Percentiles rank a stretch among this genome's conserved stretches.
Evolutionary conservation across 2,113 vertebrate genomes (phyloP).

Genomic region (Mesoclemmys tuberculata): DNA sequence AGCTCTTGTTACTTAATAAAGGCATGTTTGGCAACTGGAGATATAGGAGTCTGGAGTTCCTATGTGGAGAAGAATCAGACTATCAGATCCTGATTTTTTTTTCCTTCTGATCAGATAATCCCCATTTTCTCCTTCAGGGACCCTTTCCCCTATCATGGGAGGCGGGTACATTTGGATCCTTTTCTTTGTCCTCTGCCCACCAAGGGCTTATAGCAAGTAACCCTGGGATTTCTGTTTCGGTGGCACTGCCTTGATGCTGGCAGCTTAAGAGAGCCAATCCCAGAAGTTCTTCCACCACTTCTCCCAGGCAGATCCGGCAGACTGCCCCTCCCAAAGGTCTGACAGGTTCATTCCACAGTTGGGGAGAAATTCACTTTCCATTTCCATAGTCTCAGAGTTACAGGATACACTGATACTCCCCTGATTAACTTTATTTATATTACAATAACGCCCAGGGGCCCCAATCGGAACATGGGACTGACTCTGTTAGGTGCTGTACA

Average conservation of each 20-base stretch:
- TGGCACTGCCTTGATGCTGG: background rate
- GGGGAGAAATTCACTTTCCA: background rate
- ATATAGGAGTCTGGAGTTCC: background rate
- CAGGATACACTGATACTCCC: accelerated
- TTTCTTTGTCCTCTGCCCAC: background rate
- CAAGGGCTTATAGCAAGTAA: background rate
- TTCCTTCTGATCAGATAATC: background rate
- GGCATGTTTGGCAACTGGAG: background rate
- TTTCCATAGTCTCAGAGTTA: background rate
- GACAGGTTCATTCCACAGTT: background rate
- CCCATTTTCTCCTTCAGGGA: background rate
- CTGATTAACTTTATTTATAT: background rate
- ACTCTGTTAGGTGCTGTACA: background rate
- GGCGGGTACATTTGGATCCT: background rate
- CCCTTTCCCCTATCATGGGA: background rate
- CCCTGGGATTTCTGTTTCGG: background rate
- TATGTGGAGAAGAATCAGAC: background rate
- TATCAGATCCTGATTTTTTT: background rate
- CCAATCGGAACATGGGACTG: background rate
- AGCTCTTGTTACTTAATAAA: background rate
- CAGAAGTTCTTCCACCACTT: background rate
- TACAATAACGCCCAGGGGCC: background rate
- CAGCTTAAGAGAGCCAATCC: background rate
- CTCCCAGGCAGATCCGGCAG: background rate
- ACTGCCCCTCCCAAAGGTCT: background rate